Percentiles rank a stretch among this genome's conserved stretches.
phyloP scores from a whole-genome alignment of 2,797 vertebrate species.

The Podarcis lilfordi region DNA sequence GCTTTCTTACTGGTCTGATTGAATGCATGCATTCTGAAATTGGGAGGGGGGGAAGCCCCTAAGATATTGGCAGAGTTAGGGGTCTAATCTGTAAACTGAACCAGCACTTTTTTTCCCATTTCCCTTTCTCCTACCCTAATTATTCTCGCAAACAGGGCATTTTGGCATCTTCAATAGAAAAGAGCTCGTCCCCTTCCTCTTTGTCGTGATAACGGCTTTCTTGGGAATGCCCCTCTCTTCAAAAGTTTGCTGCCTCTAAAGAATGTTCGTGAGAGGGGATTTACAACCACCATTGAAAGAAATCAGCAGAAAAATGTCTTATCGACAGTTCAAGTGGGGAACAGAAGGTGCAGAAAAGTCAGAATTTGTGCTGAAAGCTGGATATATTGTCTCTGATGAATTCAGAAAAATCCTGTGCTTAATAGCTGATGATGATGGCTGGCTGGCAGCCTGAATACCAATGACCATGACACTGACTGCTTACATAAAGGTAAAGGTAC shows the following conservation, averaged over 20 bases:
- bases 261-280: conserved; percentile 5
- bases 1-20: neutral
- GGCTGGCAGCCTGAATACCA: neutral
- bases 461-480: too few relatives aligned
- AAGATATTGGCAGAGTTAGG: neutral
- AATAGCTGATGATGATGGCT: neutral
- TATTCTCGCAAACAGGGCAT: neutral
- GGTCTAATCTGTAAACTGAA: neutral
- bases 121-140: neutral
- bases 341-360: neutral
- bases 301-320: neutral
- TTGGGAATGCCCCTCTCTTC: neutral
- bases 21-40: neutral
- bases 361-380: neutral
- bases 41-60: neutral
- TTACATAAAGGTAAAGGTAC: too few relatives aligned
- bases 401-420: neutral
- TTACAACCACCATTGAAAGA: neutral
- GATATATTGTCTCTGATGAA: neutral
- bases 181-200: neutral
- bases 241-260: neutral
- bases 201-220: neutral
- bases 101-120: neutral
- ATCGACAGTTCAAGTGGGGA: neutral
- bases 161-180: neutral